Conservation (phyloP, 2,797 vertebrate species). For the Megalops cyprinoides region DNA sequence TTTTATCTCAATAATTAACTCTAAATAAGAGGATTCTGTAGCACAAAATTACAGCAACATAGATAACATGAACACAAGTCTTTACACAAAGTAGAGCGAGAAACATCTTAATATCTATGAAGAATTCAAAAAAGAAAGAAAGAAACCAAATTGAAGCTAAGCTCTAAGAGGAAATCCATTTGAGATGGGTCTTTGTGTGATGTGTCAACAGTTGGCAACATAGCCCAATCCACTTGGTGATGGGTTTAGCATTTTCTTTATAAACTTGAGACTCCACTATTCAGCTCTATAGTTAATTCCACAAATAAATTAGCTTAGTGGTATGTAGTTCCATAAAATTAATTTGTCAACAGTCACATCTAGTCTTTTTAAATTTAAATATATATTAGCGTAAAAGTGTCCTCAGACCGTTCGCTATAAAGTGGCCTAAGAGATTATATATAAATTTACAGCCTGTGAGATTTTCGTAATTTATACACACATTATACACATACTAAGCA, state of each 20-base stretch:
- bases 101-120: slow-evolving; percentile 80
- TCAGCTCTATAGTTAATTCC: slow-evolving; percentile 81
- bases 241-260: slow-evolving; percentile 53
- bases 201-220: slow-evolving; percentile 66
- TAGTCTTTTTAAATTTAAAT: slow-evolving; percentile 69
- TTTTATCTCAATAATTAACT: slow-evolving; percentile 74
- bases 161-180: slow-evolving; percentile 51
- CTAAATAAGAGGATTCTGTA: slow-evolving; percentile 86
- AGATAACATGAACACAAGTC: slow-evolving; percentile 89
- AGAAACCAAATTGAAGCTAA: slow-evolving; percentile 57
- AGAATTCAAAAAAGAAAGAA: slow-evolving; percentile 58
- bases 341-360: slow-evolving; percentile 74
- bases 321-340: slow-evolving; percentile 71
- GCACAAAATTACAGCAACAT: slow-evolving; percentile 96
- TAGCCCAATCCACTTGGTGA: slow-evolving; percentile 71
- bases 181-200: slow-evolving; percentile 60
- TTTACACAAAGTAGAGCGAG: slow-evolving; percentile 84
- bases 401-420: slow-evolving; percentile 63
- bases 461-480: slow-evolving; percentile 82
- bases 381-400: slow-evolving; percentile 72
- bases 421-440: slow-evolving; percentile 74
- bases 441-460: slow-evolving; percentile 81
- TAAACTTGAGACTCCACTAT: slow-evolving; percentile 69
- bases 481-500: slow-evolving; percentile 81
- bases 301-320: slow-evolving; percentile 78